Evolutionary conservation across 2,797 vertebrate genomes (phyloP).

Genomic region (Rhincodon typus): DNA sequence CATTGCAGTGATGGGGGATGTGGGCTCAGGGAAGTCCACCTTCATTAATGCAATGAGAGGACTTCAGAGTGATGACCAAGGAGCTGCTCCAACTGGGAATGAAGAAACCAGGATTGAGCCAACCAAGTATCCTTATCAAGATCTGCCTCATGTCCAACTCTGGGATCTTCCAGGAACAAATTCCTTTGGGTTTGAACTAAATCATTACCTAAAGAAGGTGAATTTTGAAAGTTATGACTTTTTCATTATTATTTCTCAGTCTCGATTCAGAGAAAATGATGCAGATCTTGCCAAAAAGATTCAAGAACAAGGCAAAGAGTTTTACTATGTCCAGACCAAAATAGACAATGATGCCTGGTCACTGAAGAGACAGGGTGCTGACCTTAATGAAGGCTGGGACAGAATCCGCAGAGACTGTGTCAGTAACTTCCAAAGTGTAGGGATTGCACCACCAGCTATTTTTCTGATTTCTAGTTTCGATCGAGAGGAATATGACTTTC

Average conservation of each 20-base stretch:
- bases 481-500: neutral
- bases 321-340: neutral
- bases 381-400: neutral
- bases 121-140: neutral
- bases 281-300: neutral
- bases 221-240: slow-evolving; percentile 26
- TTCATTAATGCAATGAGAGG: slow-evolving; percentile 29
- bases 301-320: neutral
- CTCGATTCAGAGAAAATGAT: slow-evolving; percentile 7
- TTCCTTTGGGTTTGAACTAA: neutral
- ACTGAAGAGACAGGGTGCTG: neutral
- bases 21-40: slow-evolving; percentile 15
- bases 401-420: neutral
- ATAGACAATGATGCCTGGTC: neutral
- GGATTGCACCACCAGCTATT: neutral
- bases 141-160: slow-evolving; percentile 7
- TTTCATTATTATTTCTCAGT: neutral
- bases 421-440: neutral
- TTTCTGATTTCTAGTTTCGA: neutral
- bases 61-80: neutral
- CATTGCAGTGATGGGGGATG: slow-evolving; percentile 7
- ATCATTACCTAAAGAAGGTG: neutral
- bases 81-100: slow-evolving; percentile 17
- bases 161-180: slow-evolving; percentile 22
- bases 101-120: neutral